A percentile compares a stretch with the other conserved stretches of the same genome.
Evolutionary conservation across 2,113 vertebrate genomes (phyloP).

Genomic region (Nerophis lumbriciformis): DNA sequence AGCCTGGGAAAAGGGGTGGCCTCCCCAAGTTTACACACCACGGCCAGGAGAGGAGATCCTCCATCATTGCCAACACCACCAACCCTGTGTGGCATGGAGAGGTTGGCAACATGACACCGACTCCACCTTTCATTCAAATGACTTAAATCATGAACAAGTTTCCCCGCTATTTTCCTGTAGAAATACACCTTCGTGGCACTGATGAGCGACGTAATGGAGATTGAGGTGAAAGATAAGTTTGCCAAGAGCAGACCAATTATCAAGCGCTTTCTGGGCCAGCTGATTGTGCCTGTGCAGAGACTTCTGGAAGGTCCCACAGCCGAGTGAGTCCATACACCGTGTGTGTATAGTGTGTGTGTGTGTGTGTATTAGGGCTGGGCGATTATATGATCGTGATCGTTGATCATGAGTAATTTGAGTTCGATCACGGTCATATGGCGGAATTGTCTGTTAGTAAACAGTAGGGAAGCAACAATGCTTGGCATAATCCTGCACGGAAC

Average conservation of each 20-base stretch:
- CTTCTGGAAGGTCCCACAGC: constrained; percentile 85
- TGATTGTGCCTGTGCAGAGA: constrained; percentile 90
- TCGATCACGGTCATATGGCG: too few species aligned
- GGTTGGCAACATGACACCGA: constrained; percentile 62
- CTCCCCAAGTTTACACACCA: constrained; percentile 93
- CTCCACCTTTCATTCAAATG: not conserved
- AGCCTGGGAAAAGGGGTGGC: constrained; percentile 87
- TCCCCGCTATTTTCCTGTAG: constrained; percentile 59
- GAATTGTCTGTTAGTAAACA: too few species aligned
- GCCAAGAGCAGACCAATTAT: constrained; percentile 97
- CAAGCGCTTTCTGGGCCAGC: constrained; percentile 94
- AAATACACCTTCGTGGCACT: constrained; percentile 96
- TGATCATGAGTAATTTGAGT: too few species aligned
- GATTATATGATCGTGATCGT: too few species aligned
- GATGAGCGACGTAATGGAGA: constrained; percentile 91
- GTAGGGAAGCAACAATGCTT: too few species aligned
- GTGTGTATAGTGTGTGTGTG: not conserved
- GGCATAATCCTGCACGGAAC: too few species aligned
- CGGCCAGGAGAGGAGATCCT: constrained; percentile 87
- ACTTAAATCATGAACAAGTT: not conserved
- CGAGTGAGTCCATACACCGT: constrained; percentile 71
- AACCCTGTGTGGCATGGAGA: constrained; percentile 93
- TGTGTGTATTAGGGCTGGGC: too few species aligned
- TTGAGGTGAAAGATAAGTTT: constrained; percentile 98
- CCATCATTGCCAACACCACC: constrained; percentile 91